Conservation (phyloP, 2,888 invertebrate species). For the Ephialtes manifestator region DNA sequence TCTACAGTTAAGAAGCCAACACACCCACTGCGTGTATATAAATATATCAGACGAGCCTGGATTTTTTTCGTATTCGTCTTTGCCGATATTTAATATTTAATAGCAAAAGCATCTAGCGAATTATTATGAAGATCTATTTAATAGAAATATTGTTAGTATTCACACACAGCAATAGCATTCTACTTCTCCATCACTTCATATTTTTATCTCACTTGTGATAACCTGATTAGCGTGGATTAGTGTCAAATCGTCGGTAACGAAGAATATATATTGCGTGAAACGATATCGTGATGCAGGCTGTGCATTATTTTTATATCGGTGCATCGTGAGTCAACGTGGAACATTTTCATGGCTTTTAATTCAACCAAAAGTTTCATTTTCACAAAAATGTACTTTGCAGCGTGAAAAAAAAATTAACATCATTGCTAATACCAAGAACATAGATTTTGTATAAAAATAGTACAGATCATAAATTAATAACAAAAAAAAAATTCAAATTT, state of each 20-base stretch:
- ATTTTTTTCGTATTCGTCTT: conserved; percentile 29
- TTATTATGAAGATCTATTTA: not conserved
- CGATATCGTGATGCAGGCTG: conserved; percentile 17
- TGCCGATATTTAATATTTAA: conserved; percentile 6
- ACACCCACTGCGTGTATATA: not conserved
- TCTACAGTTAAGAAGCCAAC: not conserved
- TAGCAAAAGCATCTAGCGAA: not conserved
- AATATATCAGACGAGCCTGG: conserved; percentile 33
- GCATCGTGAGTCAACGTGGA: conserved; percentile 14
- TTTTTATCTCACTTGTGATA: conserved; percentile 37
- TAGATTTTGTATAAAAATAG: too few species aligned
- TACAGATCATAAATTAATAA: too few species aligned
- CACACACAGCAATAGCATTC: not conserved
- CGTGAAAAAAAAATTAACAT: too few species aligned
- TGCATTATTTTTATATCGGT: conserved; percentile 14
- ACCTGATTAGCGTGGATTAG: conserved; percentile 54
- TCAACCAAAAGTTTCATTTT: too few species aligned
- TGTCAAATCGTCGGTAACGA: conserved; percentile 16
- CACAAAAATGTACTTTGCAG: not conserved
- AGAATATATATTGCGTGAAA: conserved; percentile 17
- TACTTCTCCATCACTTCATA: conserved; percentile 9
- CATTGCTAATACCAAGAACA: too few species aligned
- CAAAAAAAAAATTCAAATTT: too few species aligned
- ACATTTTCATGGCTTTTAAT: too few species aligned
- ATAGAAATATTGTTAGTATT: not conserved